phyloP scores from a whole-genome alignment of 2,888 invertebrate species.

The Tholera decimalis region DNA sequence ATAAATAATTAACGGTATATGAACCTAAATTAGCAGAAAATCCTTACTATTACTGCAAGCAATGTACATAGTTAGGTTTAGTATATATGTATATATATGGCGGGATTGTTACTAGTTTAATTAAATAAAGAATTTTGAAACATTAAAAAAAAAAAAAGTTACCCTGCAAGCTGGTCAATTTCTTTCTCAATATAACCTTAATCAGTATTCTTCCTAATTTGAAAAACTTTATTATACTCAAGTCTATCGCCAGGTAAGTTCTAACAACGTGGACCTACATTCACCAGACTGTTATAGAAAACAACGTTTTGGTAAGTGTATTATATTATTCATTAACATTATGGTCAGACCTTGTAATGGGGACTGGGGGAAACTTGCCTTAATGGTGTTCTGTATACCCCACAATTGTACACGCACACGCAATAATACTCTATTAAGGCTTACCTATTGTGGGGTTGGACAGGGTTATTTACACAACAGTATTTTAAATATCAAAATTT shows the following conservation, averaged over 20 bases:
- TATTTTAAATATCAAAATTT: too few species aligned
- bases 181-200: too few species aligned
- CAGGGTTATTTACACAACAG: not conserved
- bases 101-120: too few species aligned
- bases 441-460: not conserved
- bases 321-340: conserved; percentile 28
- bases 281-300: not conserved
- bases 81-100: too few species aligned
- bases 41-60: too few species aligned
- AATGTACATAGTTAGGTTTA: too few species aligned
- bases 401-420: conserved; percentile 16
- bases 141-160: too few species aligned
- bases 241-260: not conserved
- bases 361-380: not conserved
- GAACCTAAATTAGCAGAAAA: not conserved
- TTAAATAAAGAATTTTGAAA: too few species aligned
- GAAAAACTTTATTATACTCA: conserved; percentile 2
- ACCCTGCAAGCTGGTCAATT: not conserved
- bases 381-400: not conserved
- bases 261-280: not conserved
- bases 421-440: not conserved
- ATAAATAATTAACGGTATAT: too few species aligned
- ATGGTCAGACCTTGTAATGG: conserved; percentile 18
- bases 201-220: too few species aligned
- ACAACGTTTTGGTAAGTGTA: conserved; percentile 11